Percentiles rank a stretch among this genome's conserved stretches.
Evolutionary conservation across 2,797 vertebrate genomes (phyloP).

Genomic region (Heteromormyrus szaboi): DNA sequence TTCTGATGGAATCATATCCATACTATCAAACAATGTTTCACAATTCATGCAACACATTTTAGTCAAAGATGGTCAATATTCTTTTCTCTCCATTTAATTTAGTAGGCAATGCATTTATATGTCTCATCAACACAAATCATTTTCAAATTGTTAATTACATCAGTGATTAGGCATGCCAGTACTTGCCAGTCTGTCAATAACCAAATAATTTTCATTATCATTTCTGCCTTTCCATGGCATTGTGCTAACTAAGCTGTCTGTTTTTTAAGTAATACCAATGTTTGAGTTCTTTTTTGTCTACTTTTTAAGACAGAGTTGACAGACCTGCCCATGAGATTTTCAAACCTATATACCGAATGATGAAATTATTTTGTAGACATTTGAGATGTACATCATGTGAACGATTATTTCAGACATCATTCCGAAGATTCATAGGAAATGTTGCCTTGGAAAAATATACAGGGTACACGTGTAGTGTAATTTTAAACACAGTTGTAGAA

Average conservation of each 20-base stretch:
- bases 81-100: background rate
- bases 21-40: background rate
- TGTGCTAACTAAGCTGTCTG: background rate
- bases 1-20: background rate
- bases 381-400: background rate
- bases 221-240: background rate
- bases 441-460: background rate
- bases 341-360: background rate
- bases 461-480: background rate
- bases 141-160: background rate
- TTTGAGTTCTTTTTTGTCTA: background rate
- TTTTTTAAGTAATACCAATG: background rate
- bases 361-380: background rate
- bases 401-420: background rate
- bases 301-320: background rate
- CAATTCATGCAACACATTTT: background rate
- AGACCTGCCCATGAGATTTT: background rate
- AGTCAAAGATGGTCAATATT: background rate
- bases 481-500: background rate
- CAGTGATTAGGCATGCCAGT: background rate
- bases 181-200: background rate
- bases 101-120: background rate
- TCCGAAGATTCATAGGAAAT: background rate
- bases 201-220: background rate
- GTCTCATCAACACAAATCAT: background rate